Evolutionary conservation across 2,797 vertebrate genomes (phyloP), one percentile per base, ranked within the genome.

Genomic region (Menidia menidia): DNA sequence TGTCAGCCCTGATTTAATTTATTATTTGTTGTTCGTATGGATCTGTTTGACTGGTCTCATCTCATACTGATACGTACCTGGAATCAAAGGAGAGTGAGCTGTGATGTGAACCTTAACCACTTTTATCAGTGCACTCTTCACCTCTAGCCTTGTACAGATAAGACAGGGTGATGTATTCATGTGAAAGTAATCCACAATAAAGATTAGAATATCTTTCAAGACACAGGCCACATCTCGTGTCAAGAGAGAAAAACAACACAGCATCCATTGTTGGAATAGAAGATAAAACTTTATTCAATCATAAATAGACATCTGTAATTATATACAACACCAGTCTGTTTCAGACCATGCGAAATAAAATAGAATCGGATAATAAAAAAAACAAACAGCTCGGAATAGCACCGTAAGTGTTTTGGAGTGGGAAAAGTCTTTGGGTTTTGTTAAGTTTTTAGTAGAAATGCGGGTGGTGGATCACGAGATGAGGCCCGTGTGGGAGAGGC

Each of bases 271-370:
- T 4, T 76, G 15, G 33, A 18, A 50, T 56, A 82, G 71, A 71
- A 18, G 55, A 73, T 87, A 77, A 43, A 25, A 73, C 48, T 90
- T 90, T 91, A 90, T 89, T 90, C 43, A 60, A 19, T 19, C 1
- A 90, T 91, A 92, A 91, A 92, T 92, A 91, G 2, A 79, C 64
- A 68, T 68, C 10, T 62, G 8, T 57, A 59, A 62, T 71, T 80
- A 69, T 53, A 67, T 69, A 61, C 12, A 69, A 53, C 33, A 9
- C 7, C 13, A 1, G 19, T 19, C 30, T 45, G 2, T 39, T 39
- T 39, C 10, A 39, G 35, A 39, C 35, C 2, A 39, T 39, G 35
- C 41, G 42, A 47, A 32, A 8, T 0, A 54, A 8, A 56, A n/a
- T 58, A 65, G 47, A 78, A 64, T 85, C 75, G 77, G 62, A 78